These are phyloP conservation scores for Myrmecobius fasciatus DNA, from an alignment of 2,113 vertebrate species.

Conservation along the genomic window DNA sequence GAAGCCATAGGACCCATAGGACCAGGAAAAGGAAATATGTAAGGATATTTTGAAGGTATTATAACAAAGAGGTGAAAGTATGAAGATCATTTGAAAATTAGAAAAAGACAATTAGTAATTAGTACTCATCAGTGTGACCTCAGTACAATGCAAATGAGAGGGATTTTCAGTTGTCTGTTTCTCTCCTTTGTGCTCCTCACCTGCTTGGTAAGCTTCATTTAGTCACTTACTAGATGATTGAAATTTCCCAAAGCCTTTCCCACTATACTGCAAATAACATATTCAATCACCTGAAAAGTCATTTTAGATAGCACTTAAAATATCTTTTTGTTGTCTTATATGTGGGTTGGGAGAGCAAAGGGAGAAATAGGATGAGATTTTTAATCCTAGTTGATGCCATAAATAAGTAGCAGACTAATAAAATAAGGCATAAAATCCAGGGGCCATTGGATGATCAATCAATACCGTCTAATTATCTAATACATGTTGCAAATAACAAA, in stretches of 20 bases:
- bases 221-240: neutral
- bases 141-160: neutral
- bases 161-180: neutral
- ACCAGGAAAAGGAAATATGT: neutral
- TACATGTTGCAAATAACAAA: conserved; percentile 1
- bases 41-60: neutral
- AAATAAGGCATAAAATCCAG: neutral
- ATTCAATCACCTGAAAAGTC: neutral
- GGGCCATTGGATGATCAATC: neutral
- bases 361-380: neutral
- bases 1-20: neutral
- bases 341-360: neutral
- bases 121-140: neutral
- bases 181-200: neutral
- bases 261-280: neutral
- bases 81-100: neutral
- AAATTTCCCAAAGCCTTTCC: neutral
- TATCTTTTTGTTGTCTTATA: neutral
- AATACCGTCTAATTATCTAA: neutral
- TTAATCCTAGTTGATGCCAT: neutral
- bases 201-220: neutral
- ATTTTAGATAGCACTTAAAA: neutral
- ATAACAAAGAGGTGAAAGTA: neutral
- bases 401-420: neutral
- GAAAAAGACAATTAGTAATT: neutral